phyloP scores from a whole-genome alignment of 2,888 invertebrate species.

The Germaria angustata region DNA sequence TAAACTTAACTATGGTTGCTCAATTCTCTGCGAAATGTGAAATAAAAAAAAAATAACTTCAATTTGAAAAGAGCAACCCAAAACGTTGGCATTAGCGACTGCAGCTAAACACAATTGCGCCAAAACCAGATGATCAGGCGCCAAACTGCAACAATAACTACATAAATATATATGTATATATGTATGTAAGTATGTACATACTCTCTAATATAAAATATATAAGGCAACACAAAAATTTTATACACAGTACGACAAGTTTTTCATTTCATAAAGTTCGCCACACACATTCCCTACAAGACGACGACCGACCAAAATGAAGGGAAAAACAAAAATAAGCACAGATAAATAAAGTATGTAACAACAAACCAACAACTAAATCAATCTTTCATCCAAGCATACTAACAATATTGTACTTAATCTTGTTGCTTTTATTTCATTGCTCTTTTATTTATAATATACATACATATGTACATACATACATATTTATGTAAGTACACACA shows the following conservation, averaged over 20 bases:
- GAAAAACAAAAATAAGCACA: constrained; percentile 17
- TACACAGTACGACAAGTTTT: constrained; percentile 46
- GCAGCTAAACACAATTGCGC: constrained; percentile 65
- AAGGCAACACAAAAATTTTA: constrained; percentile 47
- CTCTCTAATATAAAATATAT: constrained; percentile 25
- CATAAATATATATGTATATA: too few species aligned
- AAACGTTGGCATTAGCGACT: constrained; percentile 41
- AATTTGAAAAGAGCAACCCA: constrained; percentile 18
- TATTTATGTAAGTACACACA: background rate
- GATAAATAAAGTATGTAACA: constrained; percentile 68
- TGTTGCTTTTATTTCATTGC: constrained; percentile 33
- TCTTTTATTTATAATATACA: constrained; percentile 14
- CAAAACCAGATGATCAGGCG: constrained; percentile 71
- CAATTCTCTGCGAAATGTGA: constrained; percentile 27
- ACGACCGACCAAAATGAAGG: constrained; percentile 47
- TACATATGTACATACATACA: background rate
- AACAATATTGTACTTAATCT: background rate
- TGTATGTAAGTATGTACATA: too few species aligned
- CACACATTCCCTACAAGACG: constrained; percentile 65
- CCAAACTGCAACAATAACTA: constrained; percentile 67
- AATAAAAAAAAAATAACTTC: constrained; percentile 26
- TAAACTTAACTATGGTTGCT: constrained; percentile 32
- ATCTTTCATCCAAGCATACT: background rate
- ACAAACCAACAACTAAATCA: constrained; percentile 53
- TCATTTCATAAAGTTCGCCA: constrained; percentile 63